phyloP scores from a whole-genome alignment of 2,888 invertebrate species.

The Lasioglossum villosulum region DNA sequence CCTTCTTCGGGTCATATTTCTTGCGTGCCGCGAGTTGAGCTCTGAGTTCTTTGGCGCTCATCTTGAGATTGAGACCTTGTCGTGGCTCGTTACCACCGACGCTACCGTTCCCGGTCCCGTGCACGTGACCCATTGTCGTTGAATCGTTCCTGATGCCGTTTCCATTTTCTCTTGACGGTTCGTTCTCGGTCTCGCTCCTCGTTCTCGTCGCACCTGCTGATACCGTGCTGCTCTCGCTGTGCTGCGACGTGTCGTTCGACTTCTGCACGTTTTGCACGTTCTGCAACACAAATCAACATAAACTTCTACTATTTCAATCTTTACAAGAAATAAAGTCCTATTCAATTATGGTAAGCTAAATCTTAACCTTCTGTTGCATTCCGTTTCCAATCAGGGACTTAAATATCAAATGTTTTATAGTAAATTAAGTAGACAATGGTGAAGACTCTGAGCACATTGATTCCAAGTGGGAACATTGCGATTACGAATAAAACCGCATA shows the following conservation, averaged over 20 bases:
- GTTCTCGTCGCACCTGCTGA: constrained; percentile 62
- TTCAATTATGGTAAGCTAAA: no score
- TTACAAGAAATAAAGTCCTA: no score
- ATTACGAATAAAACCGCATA: no score
- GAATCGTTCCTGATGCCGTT: constrained; percentile 62
- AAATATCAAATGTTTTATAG: no score
- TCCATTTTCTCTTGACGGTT: constrained; percentile 35
- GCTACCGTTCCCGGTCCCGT: constrained; percentile 55
- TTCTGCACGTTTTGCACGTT: constrained; percentile 78
- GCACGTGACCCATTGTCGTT: constrained; percentile 35
- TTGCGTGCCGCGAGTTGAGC: constrained; percentile 94
- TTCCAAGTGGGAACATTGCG: no score
- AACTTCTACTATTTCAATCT: neutral
- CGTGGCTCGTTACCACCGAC: constrained; percentile 63
- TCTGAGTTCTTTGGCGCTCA: constrained; percentile 96
- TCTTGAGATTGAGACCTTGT: constrained; percentile 90
- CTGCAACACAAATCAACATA: constrained; percentile 59
- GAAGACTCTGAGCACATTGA: no score
- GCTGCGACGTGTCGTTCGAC: constrained; percentile 78
- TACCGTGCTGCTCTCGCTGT: constrained; percentile 78
- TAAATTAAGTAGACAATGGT: no score
- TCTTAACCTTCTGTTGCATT: no score
- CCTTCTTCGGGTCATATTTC: constrained; percentile 95
- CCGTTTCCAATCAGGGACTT: no score
- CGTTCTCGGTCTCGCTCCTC: constrained; percentile 61